Conservation (phyloP, 2,888 invertebrate species). For the Yponomeuta evonymella region DNA sequence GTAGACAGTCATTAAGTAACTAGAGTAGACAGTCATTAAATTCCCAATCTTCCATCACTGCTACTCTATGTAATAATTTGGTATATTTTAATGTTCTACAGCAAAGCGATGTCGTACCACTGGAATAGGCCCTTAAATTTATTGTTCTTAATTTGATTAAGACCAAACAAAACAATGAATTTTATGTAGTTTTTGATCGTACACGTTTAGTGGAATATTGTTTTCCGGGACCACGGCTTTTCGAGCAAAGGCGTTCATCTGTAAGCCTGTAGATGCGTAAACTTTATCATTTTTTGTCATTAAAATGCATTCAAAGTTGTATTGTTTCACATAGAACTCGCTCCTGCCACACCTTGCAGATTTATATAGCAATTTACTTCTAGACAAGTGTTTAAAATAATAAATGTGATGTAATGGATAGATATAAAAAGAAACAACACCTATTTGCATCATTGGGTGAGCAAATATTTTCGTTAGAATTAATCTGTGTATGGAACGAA, state of each 20-base stretch:
- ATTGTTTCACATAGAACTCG: constrained; percentile 24
- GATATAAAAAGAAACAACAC: constrained; percentile 30
- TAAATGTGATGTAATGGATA: constrained; percentile 59
- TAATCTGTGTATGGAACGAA: constrained; percentile 60
- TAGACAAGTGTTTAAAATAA: constrained; percentile 45
- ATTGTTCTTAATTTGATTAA: constrained; percentile 16
- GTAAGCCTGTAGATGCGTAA: constrained; percentile 1
- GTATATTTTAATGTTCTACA: background rate
- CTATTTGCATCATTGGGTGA: constrained; percentile 45
- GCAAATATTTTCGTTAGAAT: constrained; percentile 56
- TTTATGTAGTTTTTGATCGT: constrained; percentile 31
- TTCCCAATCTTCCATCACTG: too few species aligned
- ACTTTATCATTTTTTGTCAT: constrained; percentile 16
- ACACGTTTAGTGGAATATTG: constrained; percentile 28
- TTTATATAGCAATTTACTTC: constrained; percentile 12
- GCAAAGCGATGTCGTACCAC: background rate
- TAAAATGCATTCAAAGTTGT: constrained; percentile 18
- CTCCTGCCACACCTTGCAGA: constrained; percentile 45
- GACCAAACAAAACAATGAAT: constrained; percentile 42
- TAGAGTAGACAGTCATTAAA: too few species aligned
- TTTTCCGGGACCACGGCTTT: constrained; percentile 52
- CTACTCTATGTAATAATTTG: background rate
- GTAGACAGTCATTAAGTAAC: too few species aligned
- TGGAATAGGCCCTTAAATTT: background rate
- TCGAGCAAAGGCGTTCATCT: constrained; percentile 28